Base-by-base conservation (phyloP, 1,140 invertebrate species). In the Zaprionus camerounensis region DNA sequence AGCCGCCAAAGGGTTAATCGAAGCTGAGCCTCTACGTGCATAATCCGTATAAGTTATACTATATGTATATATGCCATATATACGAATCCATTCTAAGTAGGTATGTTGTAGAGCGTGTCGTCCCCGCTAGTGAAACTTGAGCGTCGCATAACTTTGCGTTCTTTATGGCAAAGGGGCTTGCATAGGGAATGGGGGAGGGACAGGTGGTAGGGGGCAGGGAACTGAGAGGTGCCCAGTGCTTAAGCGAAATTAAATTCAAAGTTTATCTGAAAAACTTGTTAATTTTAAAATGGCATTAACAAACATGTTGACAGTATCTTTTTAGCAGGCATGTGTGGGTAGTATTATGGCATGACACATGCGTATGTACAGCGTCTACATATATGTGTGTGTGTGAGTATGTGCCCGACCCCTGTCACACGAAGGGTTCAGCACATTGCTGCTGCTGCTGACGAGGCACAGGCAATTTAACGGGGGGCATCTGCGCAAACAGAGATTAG, bases 181-280 rank as follows among this genome's bases (percentile, higher is more conserved):
- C 4, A 44, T 20, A 9, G 3, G 22, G 1, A 44, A 6, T 22
- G 11, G 3, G 12, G 55, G 2, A 17, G 26, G 22, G 31, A 3
- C 1, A 9, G 17, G n/a, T 28, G 20, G 2, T 26, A 17, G 3
- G 17, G 41, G 4, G 28, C 7, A 31, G 28, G 36, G 55, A 49
- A 5, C 22, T 9, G 1, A 67, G 31, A 58, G 36, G 20, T 36
- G 56, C 28, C 55, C 73, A 61, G 62, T 67, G 70, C 55, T 59
- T 56, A 56, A 66, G 41, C 28, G 76, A 79, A 90, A 90, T 90
- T 71, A 90, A 90, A 90, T 90, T 71, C 79, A 90, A 90, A 91
- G 86, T 91, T 90, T 90, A 90, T 90, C 82, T 90, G 79, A 62
- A 75, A 90, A 90, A 90, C 85, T 90, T 90, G 85, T 88, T 90